A percentile compares a stretch with the other conserved stretches of the same genome.
Evolutionary conservation across 64 coral and sea anemone genomes (phyloP).

Genomic region (Montipora foliosa): DNA sequence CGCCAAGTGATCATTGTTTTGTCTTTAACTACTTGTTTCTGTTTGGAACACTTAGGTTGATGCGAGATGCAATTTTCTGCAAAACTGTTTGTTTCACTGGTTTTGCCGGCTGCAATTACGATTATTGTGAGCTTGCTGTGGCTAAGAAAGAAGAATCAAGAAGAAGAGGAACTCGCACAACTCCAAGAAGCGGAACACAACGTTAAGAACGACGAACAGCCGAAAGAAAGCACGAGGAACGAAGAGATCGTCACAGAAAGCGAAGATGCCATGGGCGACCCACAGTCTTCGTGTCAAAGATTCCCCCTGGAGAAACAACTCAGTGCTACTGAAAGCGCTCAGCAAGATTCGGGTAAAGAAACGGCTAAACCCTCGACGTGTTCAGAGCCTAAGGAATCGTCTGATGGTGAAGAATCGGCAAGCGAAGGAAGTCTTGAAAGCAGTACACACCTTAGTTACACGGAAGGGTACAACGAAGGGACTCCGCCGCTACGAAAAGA

Average conservation of each 20-base stretch:
- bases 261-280: not conserved
- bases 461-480: constrained; percentile 65
- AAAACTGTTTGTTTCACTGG: constrained; percentile 61
- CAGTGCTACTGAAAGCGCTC: constrained; percentile 21
- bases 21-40: constrained; percentile 1
- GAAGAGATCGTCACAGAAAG: not conserved
- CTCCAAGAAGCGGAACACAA: not conserved
- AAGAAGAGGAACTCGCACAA: constrained; percentile 18
- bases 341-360: constrained; percentile 83
- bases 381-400: constrained; percentile 68
- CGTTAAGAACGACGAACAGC: not conserved
- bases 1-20: not conserved
- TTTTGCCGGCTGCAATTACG: constrained; percentile 75
- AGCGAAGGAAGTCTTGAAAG: constrained; percentile 89
- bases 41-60: not conserved
- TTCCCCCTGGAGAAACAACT: not conserved
- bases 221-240: not conserved
- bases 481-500: constrained; percentile 34
- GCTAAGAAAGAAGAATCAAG: constrained; percentile 66
- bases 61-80: constrained; percentile 59
- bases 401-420: constrained; percentile 65
- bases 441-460: constrained; percentile 63
- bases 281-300: not conserved
- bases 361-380: constrained; percentile 59
- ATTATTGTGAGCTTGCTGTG: constrained; percentile 83